Evolutionary conservation across 2,113 vertebrate species (phyloP).

Genomic region (Bos javanicus): DNA sequence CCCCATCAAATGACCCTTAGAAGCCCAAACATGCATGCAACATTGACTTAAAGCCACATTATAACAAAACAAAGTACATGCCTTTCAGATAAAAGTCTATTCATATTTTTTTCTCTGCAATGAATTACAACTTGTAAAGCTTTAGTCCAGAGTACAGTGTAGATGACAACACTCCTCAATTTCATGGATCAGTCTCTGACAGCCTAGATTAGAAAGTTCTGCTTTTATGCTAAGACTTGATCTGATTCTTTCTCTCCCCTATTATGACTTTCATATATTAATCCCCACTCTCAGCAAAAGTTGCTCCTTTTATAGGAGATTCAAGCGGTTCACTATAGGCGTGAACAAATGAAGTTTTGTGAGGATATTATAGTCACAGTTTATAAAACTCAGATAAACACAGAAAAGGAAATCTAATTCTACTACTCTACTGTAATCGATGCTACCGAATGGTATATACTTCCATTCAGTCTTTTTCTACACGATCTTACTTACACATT

Average conservation of each 20-base stretch:
- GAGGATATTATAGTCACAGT: background rate
- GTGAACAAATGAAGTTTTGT: background rate
- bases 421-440: background rate
- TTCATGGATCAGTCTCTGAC: background rate
- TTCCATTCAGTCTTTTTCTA: background rate
- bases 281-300: background rate
- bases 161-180: background rate
- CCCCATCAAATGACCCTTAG: background rate
- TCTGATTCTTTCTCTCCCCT: background rate
- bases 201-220: background rate
- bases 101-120: background rate
- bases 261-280: background rate
- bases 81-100: background rate
- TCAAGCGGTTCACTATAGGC: background rate
- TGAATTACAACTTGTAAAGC: background rate
- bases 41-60: background rate
- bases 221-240: background rate
- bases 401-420: background rate
- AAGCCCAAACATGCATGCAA: background rate
- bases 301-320: background rate
- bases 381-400: slow-evolving; percentile 10
- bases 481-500: background rate
- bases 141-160: background rate
- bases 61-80: background rate
- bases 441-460: background rate